Conservation (phyloP, 2,888 invertebrate species). For the Hemaris fuciformis region DNA sequence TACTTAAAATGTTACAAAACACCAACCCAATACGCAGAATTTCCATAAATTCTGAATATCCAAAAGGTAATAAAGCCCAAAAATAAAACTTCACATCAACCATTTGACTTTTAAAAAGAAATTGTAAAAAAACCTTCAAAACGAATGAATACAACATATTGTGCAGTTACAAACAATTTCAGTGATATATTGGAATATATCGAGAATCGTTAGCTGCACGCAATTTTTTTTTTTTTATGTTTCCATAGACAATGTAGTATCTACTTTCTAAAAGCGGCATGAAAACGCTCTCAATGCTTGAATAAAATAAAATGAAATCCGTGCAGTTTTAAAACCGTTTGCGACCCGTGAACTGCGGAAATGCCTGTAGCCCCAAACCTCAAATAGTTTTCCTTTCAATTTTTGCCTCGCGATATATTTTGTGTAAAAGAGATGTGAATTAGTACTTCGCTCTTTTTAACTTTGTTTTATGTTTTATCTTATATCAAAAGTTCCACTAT, state of each 20-base stretch:
- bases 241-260: conserved; percentile 16
- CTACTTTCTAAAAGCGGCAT: conserved; percentile 21
- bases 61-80: no score
- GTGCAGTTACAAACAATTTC: no score
- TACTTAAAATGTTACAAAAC: no score
- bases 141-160: no score
- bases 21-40: no score
- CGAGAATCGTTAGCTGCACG: background rate
- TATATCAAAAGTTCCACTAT: background rate
- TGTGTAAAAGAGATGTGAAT: background rate
- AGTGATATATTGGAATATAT: background rate
- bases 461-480: background rate
- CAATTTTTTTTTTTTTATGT: conserved; percentile 10
- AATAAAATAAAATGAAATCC: conserved; percentile 42
- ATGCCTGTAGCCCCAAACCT: conserved; percentile 23
- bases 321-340: conserved; percentile 30
- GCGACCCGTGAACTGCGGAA: conserved; percentile 26
- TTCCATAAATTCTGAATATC: no score
- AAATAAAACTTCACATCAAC: no score
- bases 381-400: background rate
- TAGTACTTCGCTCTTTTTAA: background rate
- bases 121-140: no score
- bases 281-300: conserved; percentile 31
- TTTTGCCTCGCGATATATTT: background rate
- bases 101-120: no score